A percentile compares a stretch with the other conserved stretches of the same genome.
Conservation (phyloP, 2,888 invertebrate genomes). For the Rhorus exstirpatorius region DNA sequence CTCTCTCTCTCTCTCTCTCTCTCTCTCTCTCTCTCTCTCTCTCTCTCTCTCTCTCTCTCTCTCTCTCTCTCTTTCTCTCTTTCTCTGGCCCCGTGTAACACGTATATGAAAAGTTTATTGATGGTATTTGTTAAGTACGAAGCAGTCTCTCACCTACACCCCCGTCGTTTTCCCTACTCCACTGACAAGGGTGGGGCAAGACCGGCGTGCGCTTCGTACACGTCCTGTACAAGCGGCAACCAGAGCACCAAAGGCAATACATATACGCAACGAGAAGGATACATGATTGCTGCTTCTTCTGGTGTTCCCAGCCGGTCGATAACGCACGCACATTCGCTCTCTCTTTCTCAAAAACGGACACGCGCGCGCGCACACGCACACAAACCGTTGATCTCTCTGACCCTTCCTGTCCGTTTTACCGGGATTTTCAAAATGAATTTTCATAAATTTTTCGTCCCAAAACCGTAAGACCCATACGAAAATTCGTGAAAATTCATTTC, state of each 20-base stretch:
- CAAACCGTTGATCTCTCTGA: not conserved
- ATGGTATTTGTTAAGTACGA: constrained; percentile 29
- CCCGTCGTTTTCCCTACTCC: constrained; percentile 57
- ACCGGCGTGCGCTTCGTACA: constrained; percentile 60
- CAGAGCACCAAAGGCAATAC: constrained; percentile 48
- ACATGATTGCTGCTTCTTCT: constrained; percentile 48
- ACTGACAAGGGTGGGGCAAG: constrained; percentile 70
- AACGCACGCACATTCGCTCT: constrained; percentile 58
- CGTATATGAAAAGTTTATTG: constrained; percentile 42
- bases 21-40: constrained; percentile 39
- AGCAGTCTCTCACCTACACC: constrained; percentile 54
- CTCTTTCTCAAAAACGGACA: constrained; percentile 14
- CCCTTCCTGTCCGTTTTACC: not conserved
- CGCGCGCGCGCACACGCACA: not conserved
- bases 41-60: constrained; percentile 3
- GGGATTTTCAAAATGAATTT: too few species aligned
- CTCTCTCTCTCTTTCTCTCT: not conserved
- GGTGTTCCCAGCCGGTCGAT: constrained; percentile 64
- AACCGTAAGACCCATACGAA: too few species aligned
- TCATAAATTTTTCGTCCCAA: too few species aligned
- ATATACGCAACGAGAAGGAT: constrained; percentile 60
- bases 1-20: constrained; percentile 64
- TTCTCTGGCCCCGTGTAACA: not conserved
- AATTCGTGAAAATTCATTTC: too few species aligned
- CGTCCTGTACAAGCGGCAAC: constrained; percentile 54